These are phyloP conservation scores for Noctua janthina DNA, from an alignment of 2,888 invertebrate species.

Conservation along the genomic window DNA sequence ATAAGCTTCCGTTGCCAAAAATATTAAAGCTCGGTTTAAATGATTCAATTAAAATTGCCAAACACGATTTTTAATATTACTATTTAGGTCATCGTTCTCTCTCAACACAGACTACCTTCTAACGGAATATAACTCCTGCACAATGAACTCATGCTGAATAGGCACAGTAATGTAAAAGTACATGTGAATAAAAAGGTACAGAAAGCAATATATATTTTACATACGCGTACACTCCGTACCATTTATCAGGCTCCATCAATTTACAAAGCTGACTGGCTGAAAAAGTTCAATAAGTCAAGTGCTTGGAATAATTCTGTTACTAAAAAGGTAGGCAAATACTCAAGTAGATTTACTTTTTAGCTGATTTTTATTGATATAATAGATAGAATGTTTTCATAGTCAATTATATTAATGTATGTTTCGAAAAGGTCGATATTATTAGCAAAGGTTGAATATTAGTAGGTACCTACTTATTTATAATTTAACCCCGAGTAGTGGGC, in stretches of 20 bases:
- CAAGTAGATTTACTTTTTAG: conserved; percentile 15
- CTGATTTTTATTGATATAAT: conserved; percentile 38
- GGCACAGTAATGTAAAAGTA: conserved; percentile 5
- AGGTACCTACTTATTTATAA: background rate
- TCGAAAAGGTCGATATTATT: background rate
- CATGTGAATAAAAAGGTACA: conserved; percentile 11
- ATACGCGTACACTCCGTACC: background rate
- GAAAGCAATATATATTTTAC: conserved; percentile 21
- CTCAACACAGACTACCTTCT: background rate
- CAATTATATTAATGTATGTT: conserved; percentile 2
- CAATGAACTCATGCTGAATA: background rate
- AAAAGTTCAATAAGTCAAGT: conserved; percentile 46
- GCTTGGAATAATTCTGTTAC: conserved; percentile 44
- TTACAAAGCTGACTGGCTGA: conserved; percentile 35
- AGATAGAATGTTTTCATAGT: conserved; percentile 8
- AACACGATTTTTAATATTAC: background rate
- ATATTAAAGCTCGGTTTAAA: background rate
- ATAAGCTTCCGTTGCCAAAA: no score
- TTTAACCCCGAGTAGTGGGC: background rate
- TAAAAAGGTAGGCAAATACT: conserved; percentile 37
- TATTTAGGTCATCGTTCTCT: background rate
- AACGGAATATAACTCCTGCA: background rate
- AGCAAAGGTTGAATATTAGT: background rate
- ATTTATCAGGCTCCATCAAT: conserved; percentile 41
- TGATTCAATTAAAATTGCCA: background rate